Conservation (phyloP, 92 coral and sea anemone species). For the Epizoanthus illoricatus region DNA sequence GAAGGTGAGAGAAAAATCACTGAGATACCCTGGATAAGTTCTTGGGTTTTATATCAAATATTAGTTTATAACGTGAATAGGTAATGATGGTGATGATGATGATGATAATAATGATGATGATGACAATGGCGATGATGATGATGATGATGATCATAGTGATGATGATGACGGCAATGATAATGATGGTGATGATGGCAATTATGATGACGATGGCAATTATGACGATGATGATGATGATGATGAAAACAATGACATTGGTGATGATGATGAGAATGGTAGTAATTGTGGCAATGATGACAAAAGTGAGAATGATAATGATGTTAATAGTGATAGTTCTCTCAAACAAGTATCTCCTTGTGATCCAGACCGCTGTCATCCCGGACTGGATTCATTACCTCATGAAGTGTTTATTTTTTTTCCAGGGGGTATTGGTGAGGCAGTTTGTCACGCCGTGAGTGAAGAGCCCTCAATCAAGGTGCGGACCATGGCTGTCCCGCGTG, state of each 20-base stretch:
- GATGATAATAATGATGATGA: neutral
- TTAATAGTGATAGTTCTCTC: no score
- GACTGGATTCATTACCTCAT: neutral
- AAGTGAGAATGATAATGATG: no score
- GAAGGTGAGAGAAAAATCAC: no score
- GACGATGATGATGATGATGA: neutral
- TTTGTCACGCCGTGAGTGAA: conserved; percentile 81
- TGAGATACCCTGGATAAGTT: no score
- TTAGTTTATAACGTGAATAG: no score
- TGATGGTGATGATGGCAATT: no score
- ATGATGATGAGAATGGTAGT: neutral
- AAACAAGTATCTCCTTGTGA: no score
- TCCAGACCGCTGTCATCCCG: no score
- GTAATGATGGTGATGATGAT: neutral
- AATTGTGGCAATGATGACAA: no score
- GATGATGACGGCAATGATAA: neutral
- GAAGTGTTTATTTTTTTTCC: neutral
- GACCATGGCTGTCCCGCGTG: conserved; percentile 79
- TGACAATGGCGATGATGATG: neutral
- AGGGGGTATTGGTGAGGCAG: conserved; percentile 98
- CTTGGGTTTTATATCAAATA: no score
- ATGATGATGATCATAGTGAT: neutral
- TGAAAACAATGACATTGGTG: neutral
- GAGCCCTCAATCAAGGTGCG: conserved; percentile 64
- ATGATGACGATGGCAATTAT: neutral